Base-by-base conservation (phyloP, 30 jellyfish, hydroid and myxozoan genomes). In the Pseudorhiza aurosa region DNA sequence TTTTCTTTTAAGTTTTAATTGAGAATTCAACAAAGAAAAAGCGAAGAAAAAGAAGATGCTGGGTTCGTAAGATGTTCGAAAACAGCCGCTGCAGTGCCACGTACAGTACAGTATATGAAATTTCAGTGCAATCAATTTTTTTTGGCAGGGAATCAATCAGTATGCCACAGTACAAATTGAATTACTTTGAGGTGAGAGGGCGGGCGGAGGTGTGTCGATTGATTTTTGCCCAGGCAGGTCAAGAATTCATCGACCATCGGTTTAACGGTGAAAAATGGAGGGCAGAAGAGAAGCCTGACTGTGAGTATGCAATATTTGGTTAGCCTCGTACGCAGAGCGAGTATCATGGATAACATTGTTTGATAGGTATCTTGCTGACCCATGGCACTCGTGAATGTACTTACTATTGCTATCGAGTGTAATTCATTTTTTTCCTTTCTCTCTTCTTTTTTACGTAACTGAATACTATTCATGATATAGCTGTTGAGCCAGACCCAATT, bases 171-270 rank as follows among this genome's bases (percentile, higher is more conserved):
- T 83, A 83, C 75, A 59, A 19, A 3, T 17, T 83, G 67, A 76
- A 83, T 47, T 80, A 80, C 65, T 80, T 72, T 39, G 86, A 85
- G 55, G 51, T 22, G 24, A 56, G 50, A n/a, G 96, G 90, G 6
- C n/a, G 50, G 12, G 96, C 80, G 17, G 96, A 85, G 28, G 35
- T 50, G 51, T 46, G 62, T 0, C 75, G 89, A 32, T 18, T 73
- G 65, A 68, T 75, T 11, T 74, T 85, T 21, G 69, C 51, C 17
- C 76, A 53, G 12, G 90, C 90, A 14, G 90, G 90, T 7, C 77
- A 45, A 12, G 90, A 75, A 35, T 85, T 62, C 43, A 81, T 35
- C 6, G 88, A 85, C 36, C 81, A 62, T 57, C 62, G 87, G 37
- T 33, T 59, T 45, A 75, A 50, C 15, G 21, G 63, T 0, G 83